Evolutionary conservation across 2,888 invertebrate species (phyloP).

Genomic region (Dryococelus australis): DNA sequence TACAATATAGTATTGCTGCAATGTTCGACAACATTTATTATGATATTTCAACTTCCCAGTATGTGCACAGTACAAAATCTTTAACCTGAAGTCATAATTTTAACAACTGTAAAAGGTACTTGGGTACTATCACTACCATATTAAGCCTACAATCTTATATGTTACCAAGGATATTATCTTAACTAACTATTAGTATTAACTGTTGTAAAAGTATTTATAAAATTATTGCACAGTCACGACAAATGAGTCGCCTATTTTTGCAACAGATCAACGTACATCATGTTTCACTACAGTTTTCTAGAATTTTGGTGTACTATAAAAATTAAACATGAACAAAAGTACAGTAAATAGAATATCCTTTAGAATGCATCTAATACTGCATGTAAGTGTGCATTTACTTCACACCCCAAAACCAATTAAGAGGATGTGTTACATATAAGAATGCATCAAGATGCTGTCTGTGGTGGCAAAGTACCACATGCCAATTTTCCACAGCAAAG

Average conservation of each 20-base stretch:
- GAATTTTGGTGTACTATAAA: too few species aligned
- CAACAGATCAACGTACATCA: neutral
- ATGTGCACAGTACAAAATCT: neutral
- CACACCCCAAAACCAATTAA: too few species aligned
- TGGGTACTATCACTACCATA: neutral
- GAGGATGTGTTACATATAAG: too few species aligned
- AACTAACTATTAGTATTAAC: neutral
- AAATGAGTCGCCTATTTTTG: neutral
- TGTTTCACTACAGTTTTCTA: neutral
- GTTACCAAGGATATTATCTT: neutral
- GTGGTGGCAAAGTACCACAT: too few species aligned
- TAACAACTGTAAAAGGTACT: neutral
- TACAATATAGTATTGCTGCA: conserved; percentile 4
- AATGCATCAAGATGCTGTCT: too few species aligned
- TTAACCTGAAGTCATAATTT: neutral
- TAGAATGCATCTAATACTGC: too few species aligned
- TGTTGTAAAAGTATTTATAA: neutral
- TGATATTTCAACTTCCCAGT: neutral
- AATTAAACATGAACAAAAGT: too few species aligned
- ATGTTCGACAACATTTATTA: neutral
- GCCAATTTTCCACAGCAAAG: too few species aligned
- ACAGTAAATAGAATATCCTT: too few species aligned
- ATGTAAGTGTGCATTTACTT: too few species aligned
- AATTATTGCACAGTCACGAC: neutral
- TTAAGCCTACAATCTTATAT: neutral